Evolutionary conservation across 2,888 invertebrate species (phyloP), one percentile per base, ranked within the genome.

Genomic region (Salticus scenicus): DNA sequence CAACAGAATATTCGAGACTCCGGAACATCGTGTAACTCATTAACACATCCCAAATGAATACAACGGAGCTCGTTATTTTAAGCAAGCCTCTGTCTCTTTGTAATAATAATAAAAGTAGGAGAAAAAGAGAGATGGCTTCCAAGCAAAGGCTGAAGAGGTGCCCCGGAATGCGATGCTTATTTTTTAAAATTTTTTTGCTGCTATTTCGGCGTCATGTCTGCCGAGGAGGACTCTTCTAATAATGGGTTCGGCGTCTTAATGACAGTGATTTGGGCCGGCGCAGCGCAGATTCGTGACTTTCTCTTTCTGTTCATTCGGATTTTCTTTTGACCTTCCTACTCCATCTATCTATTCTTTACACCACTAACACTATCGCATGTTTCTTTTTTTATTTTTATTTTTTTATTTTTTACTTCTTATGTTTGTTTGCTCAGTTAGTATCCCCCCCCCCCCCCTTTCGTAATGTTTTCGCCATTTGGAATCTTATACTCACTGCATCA

Each of bases 241-340:
- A 77, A 84, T 73, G 83, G 83, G 83, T 84, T 77, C 77, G 67
- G 70, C 67, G 66, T 84, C 77, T 77, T 84, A 84, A 84, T 84
- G 83, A 84, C 83, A 84, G 83, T 84, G 77, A 84, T 84, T 84
- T 84, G 72, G 72, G 51, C 66, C 73, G 72, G 77, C 77, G 71
- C 76, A 37, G 77, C 72, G 51, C 28, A 28, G 69, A 76, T 70
- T 84, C 83, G 83, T 84, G 83, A 84, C 83, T 84, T 84, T 77
- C 75, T 74, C 33, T 41, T 42, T 71, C 74, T 76, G 47, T 76
- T n/a, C 28, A 33, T 69, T 37, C 66, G 73, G 77, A 71, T 83
- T 77, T 72, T 31, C 83, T 77, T 82, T 67, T 83, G 83, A 83
- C 83, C 83, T 83, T 70, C 76, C 67, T 66, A 30, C 31, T 76